Conservation (phyloP, 2,797 vertebrate genomes). For the Hydrocynus forskahlii region DNA sequence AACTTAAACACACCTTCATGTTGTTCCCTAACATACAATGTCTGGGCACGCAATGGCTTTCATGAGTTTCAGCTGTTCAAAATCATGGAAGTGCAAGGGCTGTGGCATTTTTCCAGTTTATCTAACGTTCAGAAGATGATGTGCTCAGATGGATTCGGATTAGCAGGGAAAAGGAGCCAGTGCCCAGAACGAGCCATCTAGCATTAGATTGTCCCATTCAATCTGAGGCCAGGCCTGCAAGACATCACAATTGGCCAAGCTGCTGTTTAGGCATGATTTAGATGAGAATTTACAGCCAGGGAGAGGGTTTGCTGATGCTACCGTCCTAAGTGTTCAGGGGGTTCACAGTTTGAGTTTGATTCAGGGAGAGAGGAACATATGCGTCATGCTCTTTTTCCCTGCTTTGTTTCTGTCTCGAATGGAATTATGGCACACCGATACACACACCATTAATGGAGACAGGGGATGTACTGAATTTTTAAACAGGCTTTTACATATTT, state of each 20-base stretch:
- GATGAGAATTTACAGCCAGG: not conserved
- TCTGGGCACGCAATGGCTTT: not conserved
- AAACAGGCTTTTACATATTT: slow-evolving; percentile 76
- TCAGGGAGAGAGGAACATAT: not conserved
- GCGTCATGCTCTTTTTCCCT: slow-evolving; percentile 1
- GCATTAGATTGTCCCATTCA: not conserved
- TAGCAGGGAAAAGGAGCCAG: not conserved
- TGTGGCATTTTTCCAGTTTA: not conserved
- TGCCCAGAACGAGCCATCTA: not conserved
- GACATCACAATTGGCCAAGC: not conserved
- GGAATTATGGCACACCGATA: slow-evolving; percentile 69
- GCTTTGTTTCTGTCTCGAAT: slow-evolving; percentile 27
- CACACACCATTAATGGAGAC: slow-evolving; percentile 72
- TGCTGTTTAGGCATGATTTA: not conserved
- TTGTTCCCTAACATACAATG: not conserved
- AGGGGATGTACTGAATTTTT: slow-evolving; percentile 69
- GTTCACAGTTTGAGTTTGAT: slow-evolving; percentile 6
- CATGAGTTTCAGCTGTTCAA: not conserved
- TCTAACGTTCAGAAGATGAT: not conserved
- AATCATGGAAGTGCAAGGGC: not conserved
- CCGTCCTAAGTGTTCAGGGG: not conserved
- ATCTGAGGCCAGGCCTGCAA: not conserved
- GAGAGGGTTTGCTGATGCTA: slow-evolving; percentile 4
- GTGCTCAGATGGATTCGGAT: not conserved
- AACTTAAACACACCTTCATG: not conserved